Conservation (phyloP, 2,797 vertebrate genomes). For the Buceros bicornis region DNA sequence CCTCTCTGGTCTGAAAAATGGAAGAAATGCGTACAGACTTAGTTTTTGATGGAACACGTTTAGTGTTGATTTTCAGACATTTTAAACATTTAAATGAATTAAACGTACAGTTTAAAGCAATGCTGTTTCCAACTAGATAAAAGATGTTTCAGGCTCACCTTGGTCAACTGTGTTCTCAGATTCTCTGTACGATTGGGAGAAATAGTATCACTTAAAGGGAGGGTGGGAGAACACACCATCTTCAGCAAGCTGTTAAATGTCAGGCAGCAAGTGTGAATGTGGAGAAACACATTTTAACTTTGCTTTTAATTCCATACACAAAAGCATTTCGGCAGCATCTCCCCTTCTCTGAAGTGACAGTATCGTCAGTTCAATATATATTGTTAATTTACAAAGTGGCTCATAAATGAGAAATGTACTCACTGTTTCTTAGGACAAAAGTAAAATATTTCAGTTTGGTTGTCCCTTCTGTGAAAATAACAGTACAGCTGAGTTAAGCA, state of each 20-base stretch:
- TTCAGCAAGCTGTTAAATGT: background rate
- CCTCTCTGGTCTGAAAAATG: background rate
- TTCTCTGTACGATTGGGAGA: background rate
- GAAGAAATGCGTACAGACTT: background rate
- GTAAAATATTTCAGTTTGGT: background rate
- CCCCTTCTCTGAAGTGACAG: background rate
- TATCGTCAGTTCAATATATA: background rate
- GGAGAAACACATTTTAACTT: background rate
- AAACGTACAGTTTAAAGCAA: background rate
- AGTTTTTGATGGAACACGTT: background rate
- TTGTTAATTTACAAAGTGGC: background rate
- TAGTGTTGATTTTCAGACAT: background rate
- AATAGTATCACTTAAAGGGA: background rate
- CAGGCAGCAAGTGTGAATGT: background rate
- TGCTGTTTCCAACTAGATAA: background rate
- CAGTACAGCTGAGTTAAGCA: background rate
- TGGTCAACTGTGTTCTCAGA: background rate
- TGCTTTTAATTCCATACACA: background rate
- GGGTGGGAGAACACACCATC: background rate
- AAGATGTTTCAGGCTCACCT: background rate
- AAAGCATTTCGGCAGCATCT: background rate
- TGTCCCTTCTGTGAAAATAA: background rate
- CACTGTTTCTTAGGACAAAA: background rate
- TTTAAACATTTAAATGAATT: background rate
- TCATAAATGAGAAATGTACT: background rate